Evolutionary conservation across 2,888 invertebrate species (phyloP).

Genomic region (Drosophila ezoana): DNA sequence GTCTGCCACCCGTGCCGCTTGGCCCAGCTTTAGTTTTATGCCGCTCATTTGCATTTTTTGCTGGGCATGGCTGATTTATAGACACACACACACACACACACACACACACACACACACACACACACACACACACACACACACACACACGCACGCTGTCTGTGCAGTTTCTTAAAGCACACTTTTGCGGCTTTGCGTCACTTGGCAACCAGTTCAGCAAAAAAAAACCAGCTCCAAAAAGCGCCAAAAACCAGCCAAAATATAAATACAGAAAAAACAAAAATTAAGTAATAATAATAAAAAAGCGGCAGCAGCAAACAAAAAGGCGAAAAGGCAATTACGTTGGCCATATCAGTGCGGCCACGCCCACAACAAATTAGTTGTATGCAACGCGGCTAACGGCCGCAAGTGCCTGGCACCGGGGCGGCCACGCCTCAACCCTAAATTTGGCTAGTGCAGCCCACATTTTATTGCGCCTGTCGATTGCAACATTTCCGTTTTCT

Average conservation of each 20-base stretch:
- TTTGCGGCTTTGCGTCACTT: constrained; percentile 42
- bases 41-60: constrained; percentile 75
- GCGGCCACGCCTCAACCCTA: constrained; percentile 18
- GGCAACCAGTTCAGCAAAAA: constrained; percentile 43
- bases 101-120: constrained; percentile 1
- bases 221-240: constrained; percentile 2
- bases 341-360: constrained; percentile 64
- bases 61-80: constrained; percentile 53
- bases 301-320: constrained; percentile 42
- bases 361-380: constrained; percentile 75
- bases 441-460: constrained; percentile 4
- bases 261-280: constrained; percentile 5
- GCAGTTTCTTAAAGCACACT: constrained; percentile 51
- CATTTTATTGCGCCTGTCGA: constrained; percentile 76
- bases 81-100: constrained; percentile 23
- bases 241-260: constrained; percentile 22
- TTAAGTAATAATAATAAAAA: constrained; percentile 10
- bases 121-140: neutral
- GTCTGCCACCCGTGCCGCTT: constrained; percentile 46
- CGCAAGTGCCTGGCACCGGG: constrained; percentile 71
- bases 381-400: constrained; percentile 31
- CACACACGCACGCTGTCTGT: constrained; percentile 19
- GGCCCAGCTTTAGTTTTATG: constrained; percentile 54
- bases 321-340: constrained; percentile 75
- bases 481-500: constrained; percentile 48